Evolutionary conservation across 2,888 invertebrate genomes (phyloP).

Genomic region (Scaeva pyrastri): DNA sequence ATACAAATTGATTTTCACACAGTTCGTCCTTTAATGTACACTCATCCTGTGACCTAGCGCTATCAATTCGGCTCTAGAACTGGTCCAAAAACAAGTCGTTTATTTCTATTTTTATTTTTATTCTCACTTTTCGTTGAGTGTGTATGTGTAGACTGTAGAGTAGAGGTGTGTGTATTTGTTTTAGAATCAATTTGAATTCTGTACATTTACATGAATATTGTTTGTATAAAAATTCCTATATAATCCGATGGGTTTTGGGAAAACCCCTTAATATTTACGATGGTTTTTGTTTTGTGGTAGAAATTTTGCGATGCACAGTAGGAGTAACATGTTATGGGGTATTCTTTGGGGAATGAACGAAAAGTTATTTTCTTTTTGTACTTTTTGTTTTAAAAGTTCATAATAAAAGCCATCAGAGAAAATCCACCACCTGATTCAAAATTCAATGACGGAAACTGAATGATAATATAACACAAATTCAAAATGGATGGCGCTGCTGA

Average conservation of each 20-base stretch:
- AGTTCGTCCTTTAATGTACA: not conserved
- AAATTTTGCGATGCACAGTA: not conserved
- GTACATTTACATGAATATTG: slow-evolving; percentile 6
- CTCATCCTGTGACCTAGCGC: not conserved
- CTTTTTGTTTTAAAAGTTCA: not conserved
- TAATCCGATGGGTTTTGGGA: slow-evolving; percentile 1
- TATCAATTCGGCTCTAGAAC: not conserved
- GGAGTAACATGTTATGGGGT: not conserved
- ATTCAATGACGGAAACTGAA: slow-evolving; percentile 15
- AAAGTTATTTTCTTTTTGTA: not conserved
- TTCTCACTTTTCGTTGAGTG: no score
- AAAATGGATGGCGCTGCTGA: slow-evolving; percentile 8
- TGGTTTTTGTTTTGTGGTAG: not conserved
- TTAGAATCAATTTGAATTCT: slow-evolving; percentile 19
- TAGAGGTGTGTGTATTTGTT: not conserved
- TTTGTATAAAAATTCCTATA: not conserved
- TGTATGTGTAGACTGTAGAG: not conserved
- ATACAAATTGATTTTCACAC: slow-evolving; percentile 3
- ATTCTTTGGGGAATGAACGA: not conserved
- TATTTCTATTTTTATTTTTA: not conserved
- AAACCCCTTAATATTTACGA: slow-evolving; percentile 6
- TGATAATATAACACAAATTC: slow-evolving; percentile 10
- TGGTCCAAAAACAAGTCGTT: not conserved
- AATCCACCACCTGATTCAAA: slow-evolving; percentile 24
- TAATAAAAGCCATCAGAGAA: slow-evolving; percentile 1